phyloP scores from a whole-genome alignment of 2,113 vertebrate species.

The Protomyctophum bolini region DNA sequence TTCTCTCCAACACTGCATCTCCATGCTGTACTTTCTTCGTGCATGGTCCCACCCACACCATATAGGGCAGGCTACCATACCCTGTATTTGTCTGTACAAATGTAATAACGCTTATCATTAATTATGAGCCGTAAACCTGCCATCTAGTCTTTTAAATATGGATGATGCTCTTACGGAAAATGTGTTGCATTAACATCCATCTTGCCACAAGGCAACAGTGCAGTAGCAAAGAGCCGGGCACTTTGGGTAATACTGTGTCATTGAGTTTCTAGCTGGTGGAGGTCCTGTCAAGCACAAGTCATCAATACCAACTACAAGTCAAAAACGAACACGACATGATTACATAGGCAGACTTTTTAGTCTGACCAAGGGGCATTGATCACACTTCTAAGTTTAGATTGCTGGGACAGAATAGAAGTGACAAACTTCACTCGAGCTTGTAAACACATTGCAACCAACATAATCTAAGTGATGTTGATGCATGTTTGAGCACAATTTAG shows the following conservation, averaged over 20 bases:
- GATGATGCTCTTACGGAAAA: slow-evolving; percentile 11
- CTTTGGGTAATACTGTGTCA: slow-evolving; percentile 41
- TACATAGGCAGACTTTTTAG: slow-evolving; percentile 22
- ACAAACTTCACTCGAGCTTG: not conserved
- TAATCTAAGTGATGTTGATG: slow-evolving; percentile 15
- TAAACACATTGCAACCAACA: not conserved
- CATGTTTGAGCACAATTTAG: slow-evolving; percentile 11
- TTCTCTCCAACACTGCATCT: not conserved
- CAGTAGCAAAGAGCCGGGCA: slow-evolving; percentile 18
- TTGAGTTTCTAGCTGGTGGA: slow-evolving; percentile 30
- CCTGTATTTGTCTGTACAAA: slow-evolving; percentile 22
- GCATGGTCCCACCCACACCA: not conserved
- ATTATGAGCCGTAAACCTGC: slow-evolving; percentile 42
- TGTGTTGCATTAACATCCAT: slow-evolving; percentile 25
- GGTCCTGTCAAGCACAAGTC: slow-evolving; percentile 24
- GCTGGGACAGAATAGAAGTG: not conserved
- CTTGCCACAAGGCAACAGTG: slow-evolving; percentile 22
- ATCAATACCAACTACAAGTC: slow-evolving; percentile 34
- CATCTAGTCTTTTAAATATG: slow-evolving; percentile 44
- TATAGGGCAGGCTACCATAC: slow-evolving; percentile 16
- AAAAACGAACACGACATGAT: slow-evolving; percentile 27
- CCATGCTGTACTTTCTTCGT: slow-evolving; percentile 7
- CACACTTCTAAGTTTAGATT: slow-evolving; percentile 7
- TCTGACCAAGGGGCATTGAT: slow-evolving; percentile 17
- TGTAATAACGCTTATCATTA: slow-evolving; percentile 47